These are phyloP conservation scores for Limnephilus marmoratus DNA, from an alignment of 2,888 invertebrate species.

Conservation along the genomic window DNA sequence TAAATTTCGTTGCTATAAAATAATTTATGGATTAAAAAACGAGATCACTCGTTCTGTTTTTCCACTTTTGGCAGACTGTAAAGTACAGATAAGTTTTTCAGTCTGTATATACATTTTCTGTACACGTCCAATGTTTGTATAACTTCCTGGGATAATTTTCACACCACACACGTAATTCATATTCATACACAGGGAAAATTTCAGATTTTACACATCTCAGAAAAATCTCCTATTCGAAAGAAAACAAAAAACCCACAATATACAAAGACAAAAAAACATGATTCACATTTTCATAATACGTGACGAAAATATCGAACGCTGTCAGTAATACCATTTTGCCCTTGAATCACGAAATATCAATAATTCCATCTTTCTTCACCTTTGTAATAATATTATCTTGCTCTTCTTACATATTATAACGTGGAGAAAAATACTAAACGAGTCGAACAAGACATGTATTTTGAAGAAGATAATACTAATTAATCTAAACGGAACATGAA, in stretches of 20 bases:
- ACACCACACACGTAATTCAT: background rate
- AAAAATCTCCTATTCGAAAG: background rate
- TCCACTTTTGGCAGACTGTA: too few relatives aligned
- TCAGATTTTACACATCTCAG: background rate
- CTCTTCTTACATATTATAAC: background rate
- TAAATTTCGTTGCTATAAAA: too few relatives aligned
- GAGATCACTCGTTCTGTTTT: too few relatives aligned
- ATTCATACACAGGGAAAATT: background rate
- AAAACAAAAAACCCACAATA: constrained; percentile 16
- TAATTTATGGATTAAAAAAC: too few relatives aligned
- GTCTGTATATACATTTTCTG: too few relatives aligned
- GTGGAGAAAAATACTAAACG: background rate
- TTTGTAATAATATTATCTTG: background rate
- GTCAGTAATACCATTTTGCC: background rate
- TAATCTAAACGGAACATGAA: background rate
- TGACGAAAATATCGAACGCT: constrained; percentile 25
- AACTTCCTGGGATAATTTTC: background rate
- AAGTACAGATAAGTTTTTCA: too few relatives aligned
- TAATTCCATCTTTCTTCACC: constrained; percentile 3
- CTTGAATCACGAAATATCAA: constrained; percentile 43
- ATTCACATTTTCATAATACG: constrained; percentile 45
- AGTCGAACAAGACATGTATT: background rate
- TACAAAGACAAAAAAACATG: constrained; percentile 37
- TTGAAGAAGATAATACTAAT: background rate
- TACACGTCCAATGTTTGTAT: background rate